Evolutionary conservation across 2,797 vertebrate genomes (phyloP), one percentile per base, ranked within the genome.

Genomic region (Chloroceryle inda): DNA sequence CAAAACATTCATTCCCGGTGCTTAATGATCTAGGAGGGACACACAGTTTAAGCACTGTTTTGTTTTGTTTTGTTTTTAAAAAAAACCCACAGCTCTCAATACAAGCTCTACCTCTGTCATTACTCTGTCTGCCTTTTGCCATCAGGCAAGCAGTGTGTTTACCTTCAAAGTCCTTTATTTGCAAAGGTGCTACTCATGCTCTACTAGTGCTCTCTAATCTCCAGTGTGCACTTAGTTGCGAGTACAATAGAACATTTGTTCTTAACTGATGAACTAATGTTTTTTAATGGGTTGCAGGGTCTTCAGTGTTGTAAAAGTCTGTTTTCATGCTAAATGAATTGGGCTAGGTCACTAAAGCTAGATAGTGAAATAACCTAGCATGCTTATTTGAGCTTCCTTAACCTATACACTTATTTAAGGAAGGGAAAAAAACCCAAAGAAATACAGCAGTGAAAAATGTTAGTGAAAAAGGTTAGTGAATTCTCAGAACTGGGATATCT

Each of bases 81-180:
- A 63, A 73, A 73, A 26, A 61, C 8, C 37, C 59, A 85, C n/a
- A 38, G 11, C 72, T 88, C 88, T 88, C 45, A 64, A 11, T 82
- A 24, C 21, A 77, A 66, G 88, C 66, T 88, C 20, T 85, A 24
- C 56, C 9, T 89, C 49, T 80, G n/a, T 23, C 44, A 40, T 67
- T 23, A 42, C 76, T 89, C 75, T 91, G 68, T 56, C 76, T 80
- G 45, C 66, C 35, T 90, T 90, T 90, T 86, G 83, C 76, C n/a
- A 73, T 72, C 58, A 90, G 66, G 64, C 22, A 45, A 80, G 66
- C 33, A 55, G 14, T 21, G 9, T 68, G 44, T 84, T 92, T 94
- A 45, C 63, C 66, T 88, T 90, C 31, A 13, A 49, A 86, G n/a
- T 50, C 66, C 58, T 75, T 45, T 84, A 74, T 92, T 94, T 93